Conservation (phyloP, 1,140 invertebrate genomes). For the Drosophila navojoa region DNA sequence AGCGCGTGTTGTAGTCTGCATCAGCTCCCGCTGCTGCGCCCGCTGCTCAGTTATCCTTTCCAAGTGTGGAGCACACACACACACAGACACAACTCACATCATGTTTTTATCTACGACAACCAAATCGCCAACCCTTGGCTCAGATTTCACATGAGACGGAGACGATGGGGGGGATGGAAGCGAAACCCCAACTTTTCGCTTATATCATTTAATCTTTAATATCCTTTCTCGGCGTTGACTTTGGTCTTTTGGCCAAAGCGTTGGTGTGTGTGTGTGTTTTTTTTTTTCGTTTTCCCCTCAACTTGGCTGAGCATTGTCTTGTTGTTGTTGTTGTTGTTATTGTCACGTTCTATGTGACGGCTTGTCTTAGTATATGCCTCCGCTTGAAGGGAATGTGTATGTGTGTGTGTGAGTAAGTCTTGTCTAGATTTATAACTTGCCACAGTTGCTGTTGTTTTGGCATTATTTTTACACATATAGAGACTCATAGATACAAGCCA, state of each 20-base stretch:
- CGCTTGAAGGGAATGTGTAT: constrained; percentile 17
- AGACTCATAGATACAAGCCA: constrained; percentile 33
- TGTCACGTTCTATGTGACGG: constrained; percentile 62
- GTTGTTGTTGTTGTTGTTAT: constrained; percentile 54
- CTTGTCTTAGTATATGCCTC: constrained; percentile 55
- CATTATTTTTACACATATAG: constrained; percentile 47
- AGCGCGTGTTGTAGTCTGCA: constrained; percentile 31
- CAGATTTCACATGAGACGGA: constrained; percentile 60
- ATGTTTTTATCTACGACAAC: constrained; percentile 56
- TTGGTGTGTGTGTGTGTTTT: constrained; percentile 7
- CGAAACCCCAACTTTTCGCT: constrained; percentile 62
- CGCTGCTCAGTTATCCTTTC: constrained; percentile 71
- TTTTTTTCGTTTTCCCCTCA: neutral
- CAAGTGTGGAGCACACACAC: constrained; percentile 62
- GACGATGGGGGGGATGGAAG: constrained; percentile 20
- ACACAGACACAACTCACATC: constrained; percentile 31
- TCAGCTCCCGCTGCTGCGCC: constrained; percentile 22
- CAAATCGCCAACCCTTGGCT: constrained; percentile 61
- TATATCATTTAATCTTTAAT: constrained; percentile 82
- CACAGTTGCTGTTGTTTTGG: constrained; percentile 57
- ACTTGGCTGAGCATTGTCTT: neutral
- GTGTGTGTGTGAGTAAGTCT: constrained; percentile 46
- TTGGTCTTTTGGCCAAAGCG: constrained; percentile 61
- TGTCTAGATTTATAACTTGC: constrained; percentile 78
- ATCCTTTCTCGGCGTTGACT: constrained; percentile 79